Base-by-base conservation (phyloP, 2,113 vertebrate species). In the Abramis brama region DNA sequence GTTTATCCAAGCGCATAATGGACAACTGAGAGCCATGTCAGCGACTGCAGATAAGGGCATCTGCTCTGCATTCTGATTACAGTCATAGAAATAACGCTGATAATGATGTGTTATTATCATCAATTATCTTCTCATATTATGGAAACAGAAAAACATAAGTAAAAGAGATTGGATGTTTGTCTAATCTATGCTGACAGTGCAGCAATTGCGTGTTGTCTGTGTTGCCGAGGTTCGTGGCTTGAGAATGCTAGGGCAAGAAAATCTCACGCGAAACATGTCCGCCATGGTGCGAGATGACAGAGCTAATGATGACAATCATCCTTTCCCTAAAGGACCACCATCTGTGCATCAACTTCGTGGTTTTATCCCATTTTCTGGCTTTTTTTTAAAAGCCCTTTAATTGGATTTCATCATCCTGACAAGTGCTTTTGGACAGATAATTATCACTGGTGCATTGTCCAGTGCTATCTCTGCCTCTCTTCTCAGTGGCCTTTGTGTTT, bases 1-100 rank as follows among this genome's bases (percentile, higher is more conserved):
- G 86, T 87, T 90, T 88, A 90, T 89, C 91, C 90, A 91, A 92
- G 86, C 86, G 81, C 86, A 90, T 91, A 93, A 93, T 91, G 91
- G 86, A 84, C 86, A 88, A 87, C 89, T 85, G 89, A 82, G 78
- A 79, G 68, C 75, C 79, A 79, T 73, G 83, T 83, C 60, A 83
- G 79, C 57, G 59, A 62, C 77, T 79, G 83, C 77, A 77, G 84
- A 87, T 85, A 83, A 87, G 79, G 86, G 78, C 87, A 85, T 88
- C 85, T 87, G 85, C 78, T 86, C 43, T 9, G 70, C 52, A 27
- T 82, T 57, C 57, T 64, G 52, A 87, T 66, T 39, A 82, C 64
- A 64, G 45, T 77, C 52, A 59, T 70, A 70, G 47, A 77, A 76
- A 79, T 39, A 52, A 45, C 39, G 23, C 74, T 66, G 52, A 81